Evolutionary conservation across 2,113 vertebrate species (phyloP).

Genomic region (Nerophis lumbriciformis): DNA sequence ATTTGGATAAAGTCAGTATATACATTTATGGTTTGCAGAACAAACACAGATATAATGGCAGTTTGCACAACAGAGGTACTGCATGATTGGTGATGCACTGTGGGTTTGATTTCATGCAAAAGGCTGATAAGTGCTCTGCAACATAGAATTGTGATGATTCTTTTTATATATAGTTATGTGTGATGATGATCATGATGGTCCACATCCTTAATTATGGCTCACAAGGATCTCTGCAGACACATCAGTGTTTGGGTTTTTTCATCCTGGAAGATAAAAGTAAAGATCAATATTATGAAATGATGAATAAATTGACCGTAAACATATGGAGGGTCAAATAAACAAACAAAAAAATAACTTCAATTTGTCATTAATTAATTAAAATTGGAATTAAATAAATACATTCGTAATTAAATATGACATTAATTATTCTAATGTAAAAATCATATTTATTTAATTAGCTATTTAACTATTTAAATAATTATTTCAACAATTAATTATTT

Average conservation of each 20-base stretch:
- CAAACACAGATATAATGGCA: slow-evolving; percentile 65
- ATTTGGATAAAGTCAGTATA: slow-evolving; percentile 49
- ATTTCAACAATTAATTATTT: too few species aligned
- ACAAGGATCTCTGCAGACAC: slow-evolving; percentile 19
- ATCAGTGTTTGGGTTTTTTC: slow-evolving; percentile 66
- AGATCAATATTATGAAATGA: neutral
- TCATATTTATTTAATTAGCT: too few species aligned
- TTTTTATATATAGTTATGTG: slow-evolving; percentile 40
- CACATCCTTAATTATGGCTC: slow-evolving; percentile 29
- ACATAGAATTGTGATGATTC: slow-evolving; percentile 53
- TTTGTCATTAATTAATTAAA: too few species aligned
- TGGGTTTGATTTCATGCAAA: slow-evolving; percentile 32
- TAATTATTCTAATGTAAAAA: too few species aligned
- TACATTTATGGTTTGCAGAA: slow-evolving; percentile 54
- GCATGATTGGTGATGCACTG: slow-evolving; percentile 29
- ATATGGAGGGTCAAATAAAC: too few species aligned
- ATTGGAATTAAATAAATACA: too few species aligned
- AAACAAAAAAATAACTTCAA: too few species aligned
- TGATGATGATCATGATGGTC: slow-evolving; percentile 29
- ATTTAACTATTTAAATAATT: too few species aligned
- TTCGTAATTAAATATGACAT: too few species aligned
- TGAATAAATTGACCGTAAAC: neutral
- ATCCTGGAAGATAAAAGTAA: slow-evolving; percentile 50
- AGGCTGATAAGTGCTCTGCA: slow-evolving; percentile 69
- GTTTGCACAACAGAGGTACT: slow-evolving; percentile 40